Evolutionary conservation across 2,888 invertebrate genomes (phyloP).

Genomic region (Conistra vaccinii): DNA sequence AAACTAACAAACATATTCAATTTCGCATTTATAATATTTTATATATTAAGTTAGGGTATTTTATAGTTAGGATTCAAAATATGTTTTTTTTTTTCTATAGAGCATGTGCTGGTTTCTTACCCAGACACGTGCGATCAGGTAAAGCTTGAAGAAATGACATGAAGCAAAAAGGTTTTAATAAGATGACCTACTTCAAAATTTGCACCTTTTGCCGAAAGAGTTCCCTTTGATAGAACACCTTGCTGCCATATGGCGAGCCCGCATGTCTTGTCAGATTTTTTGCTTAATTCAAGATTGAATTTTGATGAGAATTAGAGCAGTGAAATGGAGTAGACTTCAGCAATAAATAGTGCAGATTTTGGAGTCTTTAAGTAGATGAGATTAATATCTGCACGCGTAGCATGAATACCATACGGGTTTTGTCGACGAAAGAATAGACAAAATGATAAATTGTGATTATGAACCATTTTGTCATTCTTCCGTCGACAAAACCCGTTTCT

Average conservation of each 20-base stretch:
- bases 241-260: slow-evolving; percentile 83
- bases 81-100: slow-evolving; percentile 1
- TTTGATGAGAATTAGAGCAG: slow-evolving; percentile 46
- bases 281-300: slow-evolving; percentile 30
- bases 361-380: neutral
- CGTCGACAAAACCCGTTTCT: too few relatives aligned
- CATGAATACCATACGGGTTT: too few relatives aligned
- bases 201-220: slow-evolving; percentile 87
- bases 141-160: slow-evolving; percentile 63
- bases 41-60: too few relatives aligned
- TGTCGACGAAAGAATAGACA: too few relatives aligned
- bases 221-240: slow-evolving; percentile 83
- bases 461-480: too few relatives aligned
- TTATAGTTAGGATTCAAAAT: neutral
- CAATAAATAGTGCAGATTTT: too few relatives aligned
- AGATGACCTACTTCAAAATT: slow-evolving; percentile 86
- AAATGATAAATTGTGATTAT: too few relatives aligned
- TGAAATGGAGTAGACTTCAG: neutral
- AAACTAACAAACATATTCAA: too few relatives aligned
- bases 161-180: slow-evolving; percentile 71
- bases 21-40: too few relatives aligned
- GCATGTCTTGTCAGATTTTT: slow-evolving; percentile 74
- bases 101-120: slow-evolving; percentile 23
- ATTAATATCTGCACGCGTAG: too few relatives aligned
- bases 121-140: slow-evolving; percentile 60